Conservation (phyloP, 2,888 invertebrate genomes). For the Dione vanillae region DNA sequence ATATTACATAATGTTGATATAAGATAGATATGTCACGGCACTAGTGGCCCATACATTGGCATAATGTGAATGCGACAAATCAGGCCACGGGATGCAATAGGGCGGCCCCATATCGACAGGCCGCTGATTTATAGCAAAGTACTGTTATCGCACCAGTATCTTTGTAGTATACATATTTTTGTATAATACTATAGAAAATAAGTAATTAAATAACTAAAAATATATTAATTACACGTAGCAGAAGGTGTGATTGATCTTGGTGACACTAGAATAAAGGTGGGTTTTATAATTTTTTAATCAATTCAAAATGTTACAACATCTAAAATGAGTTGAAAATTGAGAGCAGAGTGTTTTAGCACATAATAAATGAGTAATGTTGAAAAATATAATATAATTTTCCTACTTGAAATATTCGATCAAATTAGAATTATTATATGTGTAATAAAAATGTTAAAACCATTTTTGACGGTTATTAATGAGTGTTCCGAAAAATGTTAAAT, state of each 20-base stretch:
- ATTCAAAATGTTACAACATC: too few relatives aligned
- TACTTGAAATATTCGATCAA: too few relatives aligned
- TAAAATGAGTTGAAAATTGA: too few relatives aligned
- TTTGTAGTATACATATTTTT: constrained; percentile 4
- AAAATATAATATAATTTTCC: background rate
- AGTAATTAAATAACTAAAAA: constrained; percentile 43
- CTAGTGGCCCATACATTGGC: constrained; percentile 61
- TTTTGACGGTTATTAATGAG: too few relatives aligned
- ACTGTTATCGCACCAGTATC: constrained; percentile 68
- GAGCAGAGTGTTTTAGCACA: too few relatives aligned
- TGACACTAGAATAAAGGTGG: too few relatives aligned
- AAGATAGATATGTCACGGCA: constrained; percentile 43
- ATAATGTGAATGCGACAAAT: constrained; percentile 81
- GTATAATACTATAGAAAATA: background rate
- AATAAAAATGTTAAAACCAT: too few relatives aligned
- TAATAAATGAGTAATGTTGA: background rate
- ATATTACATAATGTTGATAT: background rate
- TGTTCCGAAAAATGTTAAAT: too few relatives aligned
- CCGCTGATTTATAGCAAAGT: constrained; percentile 77
- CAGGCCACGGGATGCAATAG: constrained; percentile 76
- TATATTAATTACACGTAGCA: constrained; percentile 5
- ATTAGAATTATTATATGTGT: too few relatives aligned
- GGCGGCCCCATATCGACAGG: constrained; percentile 81
- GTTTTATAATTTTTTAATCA: too few relatives aligned
- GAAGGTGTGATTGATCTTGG: too few relatives aligned